Evolutionary conservation across 2,888 invertebrate species (phyloP).

Genomic region (Melikaiella ostensackeni): DNA sequence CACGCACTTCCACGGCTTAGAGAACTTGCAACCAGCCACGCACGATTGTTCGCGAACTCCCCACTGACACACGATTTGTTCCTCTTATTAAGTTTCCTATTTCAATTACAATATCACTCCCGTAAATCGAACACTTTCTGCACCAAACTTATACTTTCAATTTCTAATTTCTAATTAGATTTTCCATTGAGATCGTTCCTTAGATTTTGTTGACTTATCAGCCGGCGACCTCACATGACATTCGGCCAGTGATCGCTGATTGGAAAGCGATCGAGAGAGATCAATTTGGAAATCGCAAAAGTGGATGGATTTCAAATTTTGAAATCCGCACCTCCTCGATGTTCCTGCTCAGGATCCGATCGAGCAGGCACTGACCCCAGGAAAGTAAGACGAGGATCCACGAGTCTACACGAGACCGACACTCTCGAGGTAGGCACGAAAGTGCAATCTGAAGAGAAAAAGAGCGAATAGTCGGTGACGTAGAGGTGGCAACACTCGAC

Average conservation of each 20-base stretch:
- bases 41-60: conserved; percentile 10
- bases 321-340: conserved; percentile 43
- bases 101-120: neutral
- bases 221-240: conserved; percentile 1
- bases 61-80: neutral
- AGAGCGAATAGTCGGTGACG: conserved; percentile 22
- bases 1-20: conserved; percentile 3
- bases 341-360: conserved; percentile 66
- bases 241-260: neutral
- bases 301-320: neutral
- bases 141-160: neutral
- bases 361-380: conserved; percentile 68
- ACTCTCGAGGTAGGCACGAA: conserved; percentile 35
- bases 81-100: neutral
- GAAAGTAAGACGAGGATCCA: conserved; percentile 41
- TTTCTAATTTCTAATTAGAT: neutral
- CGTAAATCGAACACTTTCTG: neutral
- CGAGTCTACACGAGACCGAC: conserved; percentile 41
- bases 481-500: conserved; percentile 32
- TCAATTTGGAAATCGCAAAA: neutral
- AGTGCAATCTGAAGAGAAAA: conserved; percentile 41
- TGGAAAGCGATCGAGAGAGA: neutral
- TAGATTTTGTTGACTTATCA: neutral
- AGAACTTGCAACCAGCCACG: neutral
- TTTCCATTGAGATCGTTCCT: neutral